Evolutionary conservation across 2,888 invertebrate species (phyloP), one percentile per base, ranked within the genome.

Genomic region (Vesta saturnalis): DNA sequence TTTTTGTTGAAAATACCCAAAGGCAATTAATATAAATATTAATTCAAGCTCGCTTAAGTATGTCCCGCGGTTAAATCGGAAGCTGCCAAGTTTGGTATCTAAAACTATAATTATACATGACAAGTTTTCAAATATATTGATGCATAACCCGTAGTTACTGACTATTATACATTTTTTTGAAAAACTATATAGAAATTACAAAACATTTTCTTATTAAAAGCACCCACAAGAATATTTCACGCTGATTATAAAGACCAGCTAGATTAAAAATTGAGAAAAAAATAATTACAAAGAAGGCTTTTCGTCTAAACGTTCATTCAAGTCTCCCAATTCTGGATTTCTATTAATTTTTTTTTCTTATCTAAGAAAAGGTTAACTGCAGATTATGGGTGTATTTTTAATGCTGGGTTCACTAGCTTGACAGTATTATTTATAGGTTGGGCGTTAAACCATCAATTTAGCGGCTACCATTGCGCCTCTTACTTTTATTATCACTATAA

Each of bases 51-150:
- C 43, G 61, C 61, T 66, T 66, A 66, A 63, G 59, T 63, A 63
- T 58, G 59, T 46, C 72, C 69, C 49, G 49, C 18, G 68, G 73
- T 62, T 67, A 71, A 72, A 73, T 74, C 74, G 74, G 74, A 72
- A 74, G 74, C 74, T 71, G 70, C 60, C 61, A 64, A 60, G 23
- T 60, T 63, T 60, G 63, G 64, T 23, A 43, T 63, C 59, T 60
- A 39, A 10, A 19, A 49, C 73, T 68, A 62, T 73, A 73, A 74
- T 74, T 74, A 72, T 70, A 61, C 69, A 70, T 74, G 74, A 74
- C 74, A 74, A 70, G 72, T 74, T 68, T 39, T 22, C 67, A 74
- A 70, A 74, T 74, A 73, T 74, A 74, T 74, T 72, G 73, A 71
- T 60, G 63, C 52, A 58, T 15, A 73, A 70, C 73, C 72, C 67